Base-by-base conservation (phyloP, 1,140 invertebrate genomes). In the Conopomorpha cramerella region DNA sequence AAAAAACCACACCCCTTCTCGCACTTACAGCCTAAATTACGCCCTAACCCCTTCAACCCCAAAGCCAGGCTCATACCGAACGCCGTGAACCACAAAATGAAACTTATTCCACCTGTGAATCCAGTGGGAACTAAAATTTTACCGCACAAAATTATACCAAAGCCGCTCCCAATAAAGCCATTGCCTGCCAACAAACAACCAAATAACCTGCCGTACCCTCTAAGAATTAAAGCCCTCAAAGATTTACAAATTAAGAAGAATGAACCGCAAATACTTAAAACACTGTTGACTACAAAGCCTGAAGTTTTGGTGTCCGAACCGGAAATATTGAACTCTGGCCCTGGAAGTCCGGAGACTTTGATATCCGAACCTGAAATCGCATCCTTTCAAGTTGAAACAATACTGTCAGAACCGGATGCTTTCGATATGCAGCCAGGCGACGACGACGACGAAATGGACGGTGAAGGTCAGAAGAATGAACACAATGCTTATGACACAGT, bases 331-430 rank as follows among this genome's bases (percentile, higher is more conserved):
- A 67, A 72, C 42, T 79, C 73, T 10, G 58, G 58, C 2, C 73
- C 73, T 6, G 77, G 70, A 46, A 79, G 73, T 43, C 72, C 77
- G 1, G 77, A 78, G 41, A 73, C 71, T 16, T 53, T 77, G 26
- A 73, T 77, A 49, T 79, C 77, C 6, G 74, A 78, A 47, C 71
- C 77, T 2, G 77, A 79, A 54, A 66, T 78, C 26, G 61, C 71
- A 3, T 67, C 65, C 10, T 77, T 77, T 35, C 74, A 77, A 58
- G 77, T 79, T 15, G 77, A 79, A 49, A 47, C 74, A 30, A 78
- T 79, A 34, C 39, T 79, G 18, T 64, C 72, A 0, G 77, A 77
- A 39, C 72, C 74, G 0, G 67, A 74, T 39, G 53, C 41, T 8
- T 70, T 53, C 49, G 51, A 64, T 33, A 54, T 60, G 26, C 41